Base-by-base conservation (phyloP, 1,140 invertebrate species). In the Mycetomoellerius zeteki region DNA sequence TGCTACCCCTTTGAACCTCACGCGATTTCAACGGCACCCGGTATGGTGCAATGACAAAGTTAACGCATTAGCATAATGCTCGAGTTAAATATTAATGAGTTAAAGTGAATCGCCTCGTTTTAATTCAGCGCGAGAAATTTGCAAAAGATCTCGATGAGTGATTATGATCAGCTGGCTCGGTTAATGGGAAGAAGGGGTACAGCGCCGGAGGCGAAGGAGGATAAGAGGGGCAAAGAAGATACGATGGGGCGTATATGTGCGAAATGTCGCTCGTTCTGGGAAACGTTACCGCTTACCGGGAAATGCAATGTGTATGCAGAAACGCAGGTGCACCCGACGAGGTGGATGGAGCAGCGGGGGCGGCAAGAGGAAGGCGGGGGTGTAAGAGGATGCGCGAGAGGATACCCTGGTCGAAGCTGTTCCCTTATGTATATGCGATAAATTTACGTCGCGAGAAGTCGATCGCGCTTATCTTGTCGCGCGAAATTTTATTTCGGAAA, bases 221-320 rank as follows among this genome's bases (percentile, higher is more conserved):
- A 33, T 24, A 60, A 27, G 19, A 37, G 52, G 24, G 19, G 10
- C 24, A 5, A 85, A 72, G 71, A 77, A 50, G 72, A 76, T 33
- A 62, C 62, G n/a, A 30, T 14, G 50, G 27, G 43, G 77, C 60
- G 52, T 67, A 50, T 43, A 56, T 62, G 50, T 58, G 50, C 33
- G 69, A 76, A 37, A 86, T 65, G 43, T 84, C 60, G 72, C 58
- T 30, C 85, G 80, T 87, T 73, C 64, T 75, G 10, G 21, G 65
- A 69, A 43, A 90, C 85, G 75, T 91, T 86, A 88, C 87, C 89
- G 75, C 90, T 90, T 91, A 91, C 81, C 86, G 12, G 85, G 85
- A 85, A 73, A 84, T 85, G 87, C 87, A 77, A 8, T 47, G 54
- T 86, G 73, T 73, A 71, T 81, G 72, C 64, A 82, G 72, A 90